These are phyloP conservation scores for Illadopsis cleaveri DNA, from an alignment of 2,113 vertebrate species.

Conservation along the genomic window DNA sequence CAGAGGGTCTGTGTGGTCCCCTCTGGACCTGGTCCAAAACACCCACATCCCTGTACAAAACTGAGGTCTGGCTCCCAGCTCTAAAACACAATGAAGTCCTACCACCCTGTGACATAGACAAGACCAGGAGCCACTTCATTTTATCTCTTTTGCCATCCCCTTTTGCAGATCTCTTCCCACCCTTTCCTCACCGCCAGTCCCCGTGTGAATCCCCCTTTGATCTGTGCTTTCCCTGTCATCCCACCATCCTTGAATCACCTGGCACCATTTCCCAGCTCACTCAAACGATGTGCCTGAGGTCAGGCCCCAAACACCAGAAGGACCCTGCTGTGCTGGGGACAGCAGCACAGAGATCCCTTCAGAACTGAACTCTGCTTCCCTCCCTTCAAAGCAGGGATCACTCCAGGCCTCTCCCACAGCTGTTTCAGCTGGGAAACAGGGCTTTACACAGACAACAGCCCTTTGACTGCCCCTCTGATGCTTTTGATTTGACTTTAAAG, in stretches of 20 bases:
- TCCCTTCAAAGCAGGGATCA: constrained; percentile 17
- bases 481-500: not conserved
- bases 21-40: not conserved
- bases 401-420: not conserved
- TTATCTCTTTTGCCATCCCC: not conserved
- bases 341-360: not conserved
- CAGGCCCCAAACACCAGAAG: not conserved
- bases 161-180: not conserved
- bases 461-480: not conserved
- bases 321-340: not conserved
- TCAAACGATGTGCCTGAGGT: not conserved
- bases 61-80: not conserved
- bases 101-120: rapidly evolving
- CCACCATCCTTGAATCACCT: not conserved
- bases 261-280: not conserved
- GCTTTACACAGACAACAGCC: not conserved
- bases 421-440: not conserved
- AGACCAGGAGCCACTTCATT: not conserved
- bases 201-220: not conserved
- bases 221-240: not conserved
- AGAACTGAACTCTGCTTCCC: constrained; percentile 14
- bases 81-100: not conserved
- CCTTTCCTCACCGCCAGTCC: not conserved
- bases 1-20: rapidly evolving
- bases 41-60: not conserved